Base-by-base conservation (phyloP, 2,113 vertebrate species). In the Grus americana region DNA sequence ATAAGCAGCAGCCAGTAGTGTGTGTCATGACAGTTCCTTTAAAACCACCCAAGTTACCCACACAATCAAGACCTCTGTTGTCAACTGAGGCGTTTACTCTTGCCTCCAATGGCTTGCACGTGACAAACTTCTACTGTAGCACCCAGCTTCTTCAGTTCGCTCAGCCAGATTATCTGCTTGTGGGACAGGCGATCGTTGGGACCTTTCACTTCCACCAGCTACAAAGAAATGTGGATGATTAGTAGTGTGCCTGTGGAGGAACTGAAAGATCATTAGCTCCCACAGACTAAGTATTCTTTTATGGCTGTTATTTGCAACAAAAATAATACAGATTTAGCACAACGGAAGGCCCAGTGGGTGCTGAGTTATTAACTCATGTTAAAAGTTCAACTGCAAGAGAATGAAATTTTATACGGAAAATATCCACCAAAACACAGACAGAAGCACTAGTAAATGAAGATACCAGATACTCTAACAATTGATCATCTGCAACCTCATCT, bases 201-300 rank as follows among this genome's bases (percentile, higher is more conserved):
- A 15, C 99, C 99, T 91, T 99, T 99, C 86, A 99, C 99, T 88
- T 99, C 99, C 94, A 99, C 99, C 96, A 99, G 94, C 99, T 99
- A 46, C 12, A 98, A 96, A 23, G 79, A 61, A 91, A 95, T 1
- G 11, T 4, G 3, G 8, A 6, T 8, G 12, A n/a, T 65, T 21
- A 97, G 50, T 6, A 27, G 22, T 9, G 36, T 72, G 71, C 9
- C 44, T 61, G n/a, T 2, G 14, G 15, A 90, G 17, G 44, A 82
- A 24, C 55, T 38, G 26, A 38, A 62, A 32, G 9, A 29, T 3
- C 30, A 19, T 12, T 15, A n/a, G 27, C 30, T 65, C 57, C 42
- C n/a, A 17, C 52, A 57, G 15, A 18, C 44, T 26, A 58, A 52
- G 26, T 34, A 17, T 10, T 87, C 47, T 38, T 61, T 58, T 30